phyloP scores from a whole-genome alignment of 1,140 invertebrate genomes.

The Drosophila mauritiana region DNA sequence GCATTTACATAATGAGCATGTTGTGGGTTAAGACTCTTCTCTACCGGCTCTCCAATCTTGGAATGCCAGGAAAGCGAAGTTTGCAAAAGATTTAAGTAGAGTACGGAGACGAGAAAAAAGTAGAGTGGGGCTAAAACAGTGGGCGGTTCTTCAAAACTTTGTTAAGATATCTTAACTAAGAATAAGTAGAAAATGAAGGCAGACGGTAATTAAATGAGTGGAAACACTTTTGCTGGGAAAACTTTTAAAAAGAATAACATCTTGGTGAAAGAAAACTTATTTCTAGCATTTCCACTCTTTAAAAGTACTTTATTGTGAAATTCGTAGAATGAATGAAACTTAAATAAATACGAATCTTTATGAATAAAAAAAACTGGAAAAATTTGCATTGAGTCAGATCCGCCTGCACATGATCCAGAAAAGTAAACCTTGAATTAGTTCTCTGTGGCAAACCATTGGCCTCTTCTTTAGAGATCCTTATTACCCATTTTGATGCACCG shows the following conservation, averaged over 20 bases:
- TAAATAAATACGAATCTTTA: neutral
- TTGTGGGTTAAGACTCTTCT: conserved; percentile 46
- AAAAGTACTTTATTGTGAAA: neutral
- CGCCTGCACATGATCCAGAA: conserved; percentile 17
- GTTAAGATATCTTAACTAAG: conserved; percentile 32
- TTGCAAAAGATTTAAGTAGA: conserved; percentile 27
- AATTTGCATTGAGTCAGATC: neutral
- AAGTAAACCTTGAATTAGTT: conserved; percentile 23
- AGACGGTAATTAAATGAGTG: conserved; percentile 41
- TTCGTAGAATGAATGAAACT: neutral
- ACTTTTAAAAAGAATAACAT: conserved; percentile 12
- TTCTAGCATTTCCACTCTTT: neutral
- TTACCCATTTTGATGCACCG: conserved; percentile 40
- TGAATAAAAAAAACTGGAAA: neutral
- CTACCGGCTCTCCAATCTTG: conserved; percentile 6
- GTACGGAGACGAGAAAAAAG: neutral
- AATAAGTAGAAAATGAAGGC: conserved; percentile 9
- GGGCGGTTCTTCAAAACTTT: conserved; percentile 42
- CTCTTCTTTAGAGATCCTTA: conserved; percentile 15
- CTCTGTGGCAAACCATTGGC: conserved; percentile 15
- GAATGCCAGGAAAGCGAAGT: conserved; percentile 46
- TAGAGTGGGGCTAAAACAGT: conserved; percentile 7
- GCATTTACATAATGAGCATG: conserved; percentile 64
- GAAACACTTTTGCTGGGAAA: conserved; percentile 22
- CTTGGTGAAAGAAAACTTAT: conserved; percentile 5